A percentile compares a stretch with the other conserved stretches of the same genome.
Conservation (phyloP, 2,797 vertebrate species). For the Cryptoblepharus egeriae region DNA sequence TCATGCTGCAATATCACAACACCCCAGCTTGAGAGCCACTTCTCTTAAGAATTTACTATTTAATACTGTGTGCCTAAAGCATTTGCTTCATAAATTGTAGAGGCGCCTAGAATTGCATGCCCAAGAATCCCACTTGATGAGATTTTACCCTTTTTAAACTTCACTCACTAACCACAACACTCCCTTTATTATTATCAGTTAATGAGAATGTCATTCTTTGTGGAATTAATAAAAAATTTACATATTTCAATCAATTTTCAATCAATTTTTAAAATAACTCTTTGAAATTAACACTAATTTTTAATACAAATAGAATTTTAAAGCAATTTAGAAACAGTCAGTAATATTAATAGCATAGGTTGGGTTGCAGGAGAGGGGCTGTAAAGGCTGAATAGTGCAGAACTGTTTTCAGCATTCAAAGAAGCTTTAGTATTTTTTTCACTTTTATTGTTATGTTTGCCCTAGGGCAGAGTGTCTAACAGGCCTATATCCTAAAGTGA, state of each 20-base stretch:
- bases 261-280: neutral
- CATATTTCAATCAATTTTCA: no score
- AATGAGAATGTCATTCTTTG: no score
- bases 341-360: constrained; percentile 6
- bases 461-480: neutral
- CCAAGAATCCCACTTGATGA: neutral
- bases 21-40: no score
- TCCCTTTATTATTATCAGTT: no score
- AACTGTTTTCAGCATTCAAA: neutral
- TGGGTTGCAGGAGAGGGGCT: neutral
- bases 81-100: neutral
- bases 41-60: neutral
- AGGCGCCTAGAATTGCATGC: neutral
- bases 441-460: neutral
- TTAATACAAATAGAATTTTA: neutral
- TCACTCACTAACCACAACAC: neutral
- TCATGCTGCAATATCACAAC: no score
- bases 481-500: no score
- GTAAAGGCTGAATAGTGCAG: neutral
- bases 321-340: neutral
- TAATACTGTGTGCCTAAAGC: constrained; percentile 5
- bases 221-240: no score
- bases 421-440: neutral
- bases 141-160: neutral
- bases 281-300: neutral